phyloP scores from a whole-genome alignment of 2,797 vertebrate genomes.

The Pseudochirops corinnae region DNA sequence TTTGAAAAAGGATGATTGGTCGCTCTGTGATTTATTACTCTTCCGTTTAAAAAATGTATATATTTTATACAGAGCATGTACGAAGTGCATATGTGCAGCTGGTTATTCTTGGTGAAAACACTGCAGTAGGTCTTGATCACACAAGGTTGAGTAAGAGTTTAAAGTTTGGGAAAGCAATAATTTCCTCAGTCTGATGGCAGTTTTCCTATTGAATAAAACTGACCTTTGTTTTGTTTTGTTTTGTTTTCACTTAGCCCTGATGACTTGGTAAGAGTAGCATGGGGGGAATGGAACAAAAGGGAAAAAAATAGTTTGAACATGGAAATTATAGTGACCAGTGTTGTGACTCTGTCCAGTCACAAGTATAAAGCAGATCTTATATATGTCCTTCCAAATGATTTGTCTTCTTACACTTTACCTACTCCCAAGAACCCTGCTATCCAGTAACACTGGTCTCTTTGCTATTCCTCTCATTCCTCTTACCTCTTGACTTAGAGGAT shows the following conservation, averaged over 20 bases:
- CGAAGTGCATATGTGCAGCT: constrained; percentile 58
- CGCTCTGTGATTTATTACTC: constrained; percentile 61
- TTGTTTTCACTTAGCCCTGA: neutral
- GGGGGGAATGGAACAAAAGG: constrained; percentile 23
- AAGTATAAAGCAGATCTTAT: constrained; percentile 36
- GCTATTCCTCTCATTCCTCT: neutral
- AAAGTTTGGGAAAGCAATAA: neutral
- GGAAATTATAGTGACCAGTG: constrained; percentile 51
- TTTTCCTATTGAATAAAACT: constrained; percentile 47
- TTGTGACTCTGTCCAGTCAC: constrained; percentile 27
- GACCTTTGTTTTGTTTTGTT: constrained; percentile 42
- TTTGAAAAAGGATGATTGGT: constrained; percentile 32
- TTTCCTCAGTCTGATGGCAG: neutral
- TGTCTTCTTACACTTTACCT: neutral
- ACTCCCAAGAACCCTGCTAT: neutral
- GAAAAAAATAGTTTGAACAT: constrained; percentile 52
- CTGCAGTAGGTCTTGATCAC: constrained; percentile 40
- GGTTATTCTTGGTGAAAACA: constrained; percentile 61
- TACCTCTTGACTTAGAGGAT: neutral
- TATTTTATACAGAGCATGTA: constrained; percentile 69
- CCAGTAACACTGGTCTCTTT: neutral
- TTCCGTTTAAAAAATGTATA: constrained; percentile 55
- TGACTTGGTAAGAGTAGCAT: fast-evolving
- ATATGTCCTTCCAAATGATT: neutral
- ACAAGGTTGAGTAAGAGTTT: constrained; percentile 48